These are phyloP conservation scores for Rhabditophanes sp. DNA, from an alignment of 2,888 invertebrate species.

Conservation along the genomic window DNA sequence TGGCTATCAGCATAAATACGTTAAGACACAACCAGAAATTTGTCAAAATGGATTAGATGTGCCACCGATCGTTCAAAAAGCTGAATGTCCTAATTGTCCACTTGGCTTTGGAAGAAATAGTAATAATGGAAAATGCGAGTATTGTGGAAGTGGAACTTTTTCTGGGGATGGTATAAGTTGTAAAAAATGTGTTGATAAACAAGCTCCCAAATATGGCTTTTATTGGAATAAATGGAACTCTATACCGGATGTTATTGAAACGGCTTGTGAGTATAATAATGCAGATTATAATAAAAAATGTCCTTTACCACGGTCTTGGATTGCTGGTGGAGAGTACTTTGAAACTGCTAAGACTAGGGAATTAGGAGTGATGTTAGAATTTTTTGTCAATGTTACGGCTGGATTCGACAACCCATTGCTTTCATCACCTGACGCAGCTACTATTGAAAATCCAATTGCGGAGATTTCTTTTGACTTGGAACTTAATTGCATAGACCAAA, in stretches of 20 bases:
- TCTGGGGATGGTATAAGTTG: slow-evolving; percentile 48
- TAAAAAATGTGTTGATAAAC: slow-evolving; percentile 47
- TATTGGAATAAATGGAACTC: slow-evolving; percentile 48
- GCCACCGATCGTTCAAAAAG: too few relatives aligned
- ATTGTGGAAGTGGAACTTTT: slow-evolving; percentile 48
- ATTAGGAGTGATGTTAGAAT: slow-evolving; percentile 49
- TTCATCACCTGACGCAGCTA: slow-evolving; percentile 10
- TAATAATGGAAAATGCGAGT: slow-evolving; percentile 47
- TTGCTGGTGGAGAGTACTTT: slow-evolving; percentile 48
- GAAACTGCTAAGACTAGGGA: slow-evolving; percentile 49
- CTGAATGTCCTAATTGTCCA: slow-evolving; percentile 7
- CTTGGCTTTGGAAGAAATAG: slow-evolving; percentile 27
- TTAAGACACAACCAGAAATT: too few relatives aligned
- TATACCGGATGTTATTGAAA: slow-evolving; percentile 47
- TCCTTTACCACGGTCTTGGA: slow-evolving; percentile 48
- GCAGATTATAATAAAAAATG: slow-evolving; percentile 28
- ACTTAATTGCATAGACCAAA: slow-evolving; percentile 47
- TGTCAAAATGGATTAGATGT: too few relatives aligned
- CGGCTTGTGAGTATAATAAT: slow-evolving; percentile 45
- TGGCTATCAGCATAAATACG: too few relatives aligned
- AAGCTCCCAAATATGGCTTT: slow-evolving; percentile 50
- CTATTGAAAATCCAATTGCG: slow-evolving; percentile 45
- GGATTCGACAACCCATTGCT: slow-evolving; percentile 40
- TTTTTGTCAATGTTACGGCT: slow-evolving; percentile 10
- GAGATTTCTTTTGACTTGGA: slow-evolving; percentile 50